Base-by-base conservation (phyloP, 1,140 invertebrate species). In the Linepithema humile region DNA sequence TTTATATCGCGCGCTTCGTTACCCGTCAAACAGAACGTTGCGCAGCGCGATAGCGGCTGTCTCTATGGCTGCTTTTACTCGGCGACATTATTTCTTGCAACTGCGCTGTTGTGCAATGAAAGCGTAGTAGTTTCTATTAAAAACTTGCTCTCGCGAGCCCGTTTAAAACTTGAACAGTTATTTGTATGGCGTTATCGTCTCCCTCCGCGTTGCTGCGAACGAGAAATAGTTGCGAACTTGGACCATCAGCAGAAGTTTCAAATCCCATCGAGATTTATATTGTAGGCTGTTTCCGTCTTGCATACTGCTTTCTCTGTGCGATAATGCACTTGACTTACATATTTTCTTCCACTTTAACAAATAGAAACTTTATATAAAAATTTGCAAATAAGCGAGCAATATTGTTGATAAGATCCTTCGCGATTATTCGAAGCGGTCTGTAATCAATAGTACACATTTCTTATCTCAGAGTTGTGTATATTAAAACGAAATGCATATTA, bases 221-320 rank as follows among this genome's bases (percentile, higher is more conserved):
- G 62, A 80, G 75, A 3, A 78, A 69, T 78, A 70, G 75, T 80
- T 55, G 35, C 35, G 1, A 80, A 80, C 64, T 80, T 80, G 48
- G 35, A 32, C 64, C n/a, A 69, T 70, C 48, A 70, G 32, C 38
- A 32, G 6, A 12, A 70, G 64, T 70, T 80, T 55, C 48, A 55
- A 78, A 78, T 69, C 62, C 23, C 35, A 70, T 80, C 48, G 23
- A 70, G 55, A 80, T 80, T 69, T 80, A 70, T 69, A 40, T 55
- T 10, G 7, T 43, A 43, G 23, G 0, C 23, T 40, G 35, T 78
- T 78, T 78, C 35, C 23, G 12, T 15, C 5, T 2, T 78, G 35
- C 17, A 38, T 55, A 55, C 35, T 26, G 20, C 40, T 29, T 67
- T 50, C 62, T 38, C 35, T 12, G 2, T 15, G 17, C 23, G 23